phyloP scores from a whole-genome alignment of 30 jellyfish, hydroid and myxozoan species.

The Turritopsis rubra region DNA sequence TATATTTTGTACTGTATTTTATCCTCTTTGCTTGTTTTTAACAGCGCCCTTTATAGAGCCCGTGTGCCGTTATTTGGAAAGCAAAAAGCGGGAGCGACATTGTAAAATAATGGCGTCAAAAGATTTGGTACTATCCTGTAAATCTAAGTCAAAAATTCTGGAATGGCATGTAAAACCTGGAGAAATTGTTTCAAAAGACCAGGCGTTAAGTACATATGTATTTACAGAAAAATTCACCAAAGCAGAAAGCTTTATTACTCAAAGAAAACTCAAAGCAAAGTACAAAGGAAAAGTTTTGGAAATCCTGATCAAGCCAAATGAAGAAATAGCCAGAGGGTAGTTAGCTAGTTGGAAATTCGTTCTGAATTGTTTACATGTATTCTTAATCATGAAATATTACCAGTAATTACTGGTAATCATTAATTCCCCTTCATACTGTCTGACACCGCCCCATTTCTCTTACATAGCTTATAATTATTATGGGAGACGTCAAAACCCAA shows the following conservation, averaged over 20 bases:
- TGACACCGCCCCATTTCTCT: too few species aligned
- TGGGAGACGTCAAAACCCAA: too few species aligned
- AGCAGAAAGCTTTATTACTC: slow-evolving; percentile 18
- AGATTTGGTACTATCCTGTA: slow-evolving; percentile 63
- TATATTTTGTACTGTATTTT: too few species aligned
- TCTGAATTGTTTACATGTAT: not conserved
- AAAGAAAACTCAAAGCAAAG: slow-evolving; percentile 77
- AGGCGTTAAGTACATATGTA: slow-evolving; percentile 56
- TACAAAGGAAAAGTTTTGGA: slow-evolving; percentile 61
- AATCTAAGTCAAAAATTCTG: slow-evolving; percentile 40
- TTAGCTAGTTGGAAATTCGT: too few species aligned
- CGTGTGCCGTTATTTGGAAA: not conserved
- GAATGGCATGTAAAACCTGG: slow-evolving; percentile 85
- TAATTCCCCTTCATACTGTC: too few species aligned
- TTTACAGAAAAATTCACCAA: slow-evolving; percentile 35
- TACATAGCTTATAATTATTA: too few species aligned
- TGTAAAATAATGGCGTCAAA: slow-evolving; percentile 12
- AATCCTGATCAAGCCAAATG: slow-evolving; percentile 47
- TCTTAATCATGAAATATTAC: not conserved
- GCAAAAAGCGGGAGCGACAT: not conserved
- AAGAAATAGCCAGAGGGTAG: slow-evolving; percentile 68
- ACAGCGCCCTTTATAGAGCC: not conserved
- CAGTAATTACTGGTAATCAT: too few species aligned
- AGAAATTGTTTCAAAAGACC: slow-evolving; percentile 59
- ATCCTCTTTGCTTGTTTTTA: not conserved